Percentiles rank a stretch among this genome's conserved stretches.
phyloP scores from a whole-genome alignment of 2,888 invertebrate genomes.

The Synergus itoensis region DNA sequence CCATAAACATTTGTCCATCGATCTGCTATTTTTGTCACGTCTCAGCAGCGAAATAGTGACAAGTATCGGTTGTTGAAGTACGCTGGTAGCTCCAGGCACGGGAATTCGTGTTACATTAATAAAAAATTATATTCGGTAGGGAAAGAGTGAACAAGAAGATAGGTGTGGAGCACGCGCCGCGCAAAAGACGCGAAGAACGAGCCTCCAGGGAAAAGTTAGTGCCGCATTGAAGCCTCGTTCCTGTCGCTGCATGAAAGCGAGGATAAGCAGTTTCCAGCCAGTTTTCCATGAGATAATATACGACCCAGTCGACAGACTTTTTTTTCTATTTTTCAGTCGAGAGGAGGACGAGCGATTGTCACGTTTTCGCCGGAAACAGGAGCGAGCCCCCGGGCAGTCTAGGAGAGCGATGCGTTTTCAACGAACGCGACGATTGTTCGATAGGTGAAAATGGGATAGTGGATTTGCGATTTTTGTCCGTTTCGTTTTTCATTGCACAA shows the following conservation, averaged over 20 bases:
- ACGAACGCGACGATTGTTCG: conserved; percentile 49
- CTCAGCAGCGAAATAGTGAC: neutral
- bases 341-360: conserved; percentile 62
- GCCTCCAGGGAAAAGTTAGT: conserved; percentile 37
- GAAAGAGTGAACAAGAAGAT: conserved; percentile 2
- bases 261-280: conserved; percentile 38
- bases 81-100: neutral
- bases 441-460: conserved; percentile 29
- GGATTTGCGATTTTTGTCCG: conserved; percentile 29
- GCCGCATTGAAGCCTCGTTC: conserved; percentile 30
- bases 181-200: conserved; percentile 39
- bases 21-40: conserved; percentile 37
- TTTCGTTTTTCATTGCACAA: neutral
- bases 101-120: conserved; percentile 23
- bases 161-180: conserved; percentile 29
- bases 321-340: conserved; percentile 54
- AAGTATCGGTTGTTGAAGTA: conserved; percentile 20
- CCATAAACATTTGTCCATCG: conserved; percentile 41
- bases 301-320: conserved; percentile 3
- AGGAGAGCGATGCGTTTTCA: conserved; percentile 54
- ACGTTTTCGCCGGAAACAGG: conserved; percentile 62
- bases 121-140: conserved; percentile 32
- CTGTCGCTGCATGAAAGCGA: conserved; percentile 21
- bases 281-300: conserved; percentile 39
- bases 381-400: conserved; percentile 58